Conservation (phyloP, 2,888 invertebrate species). For the Watsonalla binaria region DNA sequence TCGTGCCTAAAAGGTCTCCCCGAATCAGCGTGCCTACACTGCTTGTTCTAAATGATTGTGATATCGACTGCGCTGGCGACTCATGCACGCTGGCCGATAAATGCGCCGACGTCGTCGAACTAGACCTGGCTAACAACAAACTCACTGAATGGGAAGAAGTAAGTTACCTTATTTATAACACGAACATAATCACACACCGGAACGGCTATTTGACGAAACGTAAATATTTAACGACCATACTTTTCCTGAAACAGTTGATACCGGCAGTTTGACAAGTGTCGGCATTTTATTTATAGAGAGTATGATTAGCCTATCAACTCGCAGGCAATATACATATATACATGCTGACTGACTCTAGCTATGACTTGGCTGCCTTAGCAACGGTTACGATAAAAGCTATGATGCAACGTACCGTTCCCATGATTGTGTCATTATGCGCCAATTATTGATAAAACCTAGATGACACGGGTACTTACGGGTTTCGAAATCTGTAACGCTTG, state of each 20-base stretch:
- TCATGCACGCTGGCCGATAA: slow-evolving; percentile 87
- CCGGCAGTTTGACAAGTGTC: background rate
- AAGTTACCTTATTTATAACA: slow-evolving; percentile 22
- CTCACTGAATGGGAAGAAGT: slow-evolving; percentile 94
- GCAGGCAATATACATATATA: background rate
- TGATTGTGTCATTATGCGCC: slow-evolving; percentile 27
- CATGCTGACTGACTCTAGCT: background rate
- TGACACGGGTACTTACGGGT: slow-evolving; percentile 22
- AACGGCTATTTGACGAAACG: background rate
- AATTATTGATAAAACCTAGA: slow-evolving; percentile 23
- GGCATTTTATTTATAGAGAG: no score
- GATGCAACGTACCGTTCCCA: slow-evolving; percentile 24
- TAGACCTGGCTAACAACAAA: slow-evolving; percentile 96
- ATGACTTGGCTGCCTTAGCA: slow-evolving; percentile 5
- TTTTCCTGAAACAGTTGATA: background rate
- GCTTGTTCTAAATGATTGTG: slow-evolving; percentile 93
- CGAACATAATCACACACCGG: background rate
- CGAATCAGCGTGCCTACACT: slow-evolving; percentile 87
- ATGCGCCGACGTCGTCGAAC: slow-evolving; percentile 93
- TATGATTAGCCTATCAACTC: background rate
- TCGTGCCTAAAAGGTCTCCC: slow-evolving; percentile 90
- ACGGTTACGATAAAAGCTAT: slow-evolving; percentile 9
- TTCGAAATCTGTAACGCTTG: slow-evolving; percentile 16
- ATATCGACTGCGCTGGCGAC: slow-evolving; percentile 93
- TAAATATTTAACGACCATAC: background rate